Evolutionary conservation across 1,140 invertebrate genomes (phyloP).

Genomic region (Polypedilum pembai): DNA sequence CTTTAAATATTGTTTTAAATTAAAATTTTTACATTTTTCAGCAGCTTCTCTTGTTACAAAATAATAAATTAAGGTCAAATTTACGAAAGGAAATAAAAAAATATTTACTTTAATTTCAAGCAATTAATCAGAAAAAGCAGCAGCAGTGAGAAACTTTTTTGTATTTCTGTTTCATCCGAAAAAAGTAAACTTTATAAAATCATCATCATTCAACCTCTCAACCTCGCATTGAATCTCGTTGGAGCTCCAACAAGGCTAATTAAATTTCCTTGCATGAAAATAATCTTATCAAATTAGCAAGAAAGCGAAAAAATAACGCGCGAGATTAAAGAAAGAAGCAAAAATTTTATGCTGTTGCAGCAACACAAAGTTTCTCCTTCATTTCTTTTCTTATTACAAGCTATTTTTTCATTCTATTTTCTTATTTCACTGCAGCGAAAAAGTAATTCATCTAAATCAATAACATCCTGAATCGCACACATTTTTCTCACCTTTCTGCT

Average conservation of each 20-base stretch:
- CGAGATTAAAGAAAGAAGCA: neutral
- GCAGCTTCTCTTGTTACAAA: too few relatives aligned
- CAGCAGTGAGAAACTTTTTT: neutral
- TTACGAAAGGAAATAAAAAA: too few relatives aligned
- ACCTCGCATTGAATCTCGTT: neutral
- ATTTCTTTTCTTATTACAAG: constrained; percentile 8
- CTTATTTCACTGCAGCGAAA: neutral
- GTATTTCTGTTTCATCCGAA: neutral
- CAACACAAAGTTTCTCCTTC: neutral
- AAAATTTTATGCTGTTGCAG: neutral
- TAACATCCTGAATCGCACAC: neutral
- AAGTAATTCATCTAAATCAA: constrained; percentile 14
- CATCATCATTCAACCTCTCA: neutral
- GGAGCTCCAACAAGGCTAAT: neutral
- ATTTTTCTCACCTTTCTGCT: neutral
- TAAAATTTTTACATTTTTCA: too few relatives aligned
- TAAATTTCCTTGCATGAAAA: constrained; percentile 9
- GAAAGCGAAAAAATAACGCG: neutral
- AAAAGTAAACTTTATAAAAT: constrained; percentile 1
- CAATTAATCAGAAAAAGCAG: neutral
- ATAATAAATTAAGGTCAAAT: too few relatives aligned
- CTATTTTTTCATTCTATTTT: neutral
- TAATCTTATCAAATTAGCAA: constrained; percentile 16
- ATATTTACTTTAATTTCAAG: too few relatives aligned
- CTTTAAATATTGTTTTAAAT: too few relatives aligned